These are phyloP conservation scores for Mellilla xanthometata DNA, from an alignment of 2,888 invertebrate species.

Conservation along the genomic window DNA sequence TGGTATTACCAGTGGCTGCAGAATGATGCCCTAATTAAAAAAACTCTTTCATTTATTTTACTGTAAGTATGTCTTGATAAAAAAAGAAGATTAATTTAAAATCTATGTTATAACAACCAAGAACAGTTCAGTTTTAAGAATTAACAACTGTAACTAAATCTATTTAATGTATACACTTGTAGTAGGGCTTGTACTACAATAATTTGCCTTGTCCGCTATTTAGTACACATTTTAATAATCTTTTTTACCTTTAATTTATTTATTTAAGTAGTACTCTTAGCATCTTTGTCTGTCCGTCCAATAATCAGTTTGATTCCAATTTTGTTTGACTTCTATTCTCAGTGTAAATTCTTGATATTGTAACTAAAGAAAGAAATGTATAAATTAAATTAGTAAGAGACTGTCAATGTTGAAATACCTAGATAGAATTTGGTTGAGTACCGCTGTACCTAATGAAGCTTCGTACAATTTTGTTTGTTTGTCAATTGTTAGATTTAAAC, in stretches of 20 bases:
- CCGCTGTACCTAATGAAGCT: constrained; percentile 66
- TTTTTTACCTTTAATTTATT: constrained; percentile 33
- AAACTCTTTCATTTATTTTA: too few species aligned
- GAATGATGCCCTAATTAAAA: too few species aligned
- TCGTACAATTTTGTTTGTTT: constrained; percentile 53
- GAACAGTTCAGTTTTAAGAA: too few species aligned
- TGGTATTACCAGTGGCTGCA: too few species aligned
- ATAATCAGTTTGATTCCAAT: constrained; percentile 47
- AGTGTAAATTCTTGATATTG: constrained; percentile 58
- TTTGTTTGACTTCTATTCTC: constrained; percentile 37
- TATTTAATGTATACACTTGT: too few species aligned
- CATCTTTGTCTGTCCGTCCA: constrained; percentile 78
- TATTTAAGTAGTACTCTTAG: constrained; percentile 44
- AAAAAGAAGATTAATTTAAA: too few species aligned
- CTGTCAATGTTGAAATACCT: constrained; percentile 63
- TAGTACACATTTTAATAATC: constrained; percentile 8
- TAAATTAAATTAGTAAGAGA: constrained; percentile 68
- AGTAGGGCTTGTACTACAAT: neutral
- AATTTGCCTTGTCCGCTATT: constrained; percentile 2
- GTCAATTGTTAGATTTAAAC: constrained; percentile 60
- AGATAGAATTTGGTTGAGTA: constrained; percentile 57
- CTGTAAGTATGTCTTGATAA: too few species aligned
- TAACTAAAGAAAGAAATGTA: constrained; percentile 59
- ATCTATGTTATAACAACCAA: too few species aligned
- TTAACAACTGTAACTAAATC: too few species aligned